These are phyloP conservation scores for Protula sp. DNA, from an alignment of 2,888 invertebrate genomes.

Conservation along the genomic window DNA sequence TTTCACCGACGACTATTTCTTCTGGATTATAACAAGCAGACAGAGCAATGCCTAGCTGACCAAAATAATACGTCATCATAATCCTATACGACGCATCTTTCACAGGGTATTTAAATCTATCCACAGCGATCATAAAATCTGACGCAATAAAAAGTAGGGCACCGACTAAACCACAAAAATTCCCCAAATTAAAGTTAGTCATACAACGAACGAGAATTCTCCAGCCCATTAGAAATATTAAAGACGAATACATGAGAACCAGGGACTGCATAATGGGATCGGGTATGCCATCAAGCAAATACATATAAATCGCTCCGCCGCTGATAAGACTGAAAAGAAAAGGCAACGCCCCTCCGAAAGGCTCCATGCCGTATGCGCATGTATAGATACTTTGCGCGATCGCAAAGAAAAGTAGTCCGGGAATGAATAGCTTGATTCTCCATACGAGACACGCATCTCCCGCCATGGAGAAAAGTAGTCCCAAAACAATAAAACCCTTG, in stretches of 20 bases:
- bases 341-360: background rate
- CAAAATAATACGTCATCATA: background rate
- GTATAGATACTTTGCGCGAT: background rate
- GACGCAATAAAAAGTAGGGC: background rate
- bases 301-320: background rate
- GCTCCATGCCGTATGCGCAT: background rate
- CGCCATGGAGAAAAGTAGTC: slow-evolving; percentile 1
- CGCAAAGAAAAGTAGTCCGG: slow-evolving; percentile 1
- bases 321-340: background rate
- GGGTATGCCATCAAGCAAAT: background rate
- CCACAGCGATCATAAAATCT: background rate
- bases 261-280: background rate
- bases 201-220: background rate
- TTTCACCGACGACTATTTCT: no score
- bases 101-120: background rate
- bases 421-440: background rate
- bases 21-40: background rate
- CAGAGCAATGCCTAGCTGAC: background rate
- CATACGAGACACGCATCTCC: background rate
- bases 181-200: background rate
- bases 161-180: background rate
- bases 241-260: background rate
- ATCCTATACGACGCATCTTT: background rate
- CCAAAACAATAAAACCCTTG: background rate
- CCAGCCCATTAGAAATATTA: background rate